phyloP scores from a whole-genome alignment of 2,888 invertebrate species.

The Eupelmus urozonus region DNA sequence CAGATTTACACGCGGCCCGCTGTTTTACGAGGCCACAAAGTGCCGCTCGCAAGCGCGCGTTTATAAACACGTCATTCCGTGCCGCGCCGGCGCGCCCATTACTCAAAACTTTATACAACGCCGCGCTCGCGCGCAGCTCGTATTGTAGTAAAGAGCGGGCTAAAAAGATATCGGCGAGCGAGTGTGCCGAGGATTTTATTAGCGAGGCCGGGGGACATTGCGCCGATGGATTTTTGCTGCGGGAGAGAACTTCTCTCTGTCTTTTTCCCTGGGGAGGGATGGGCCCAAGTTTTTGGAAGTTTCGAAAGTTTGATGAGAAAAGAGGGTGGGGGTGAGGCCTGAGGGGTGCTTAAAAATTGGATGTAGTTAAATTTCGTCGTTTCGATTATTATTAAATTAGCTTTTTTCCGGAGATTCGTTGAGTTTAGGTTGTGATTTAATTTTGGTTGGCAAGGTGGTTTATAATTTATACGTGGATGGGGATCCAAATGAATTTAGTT shows the following conservation, averaged over 20 bases:
- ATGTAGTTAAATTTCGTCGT: background rate
- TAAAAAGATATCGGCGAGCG: too few relatives aligned
- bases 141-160: too few relatives aligned
- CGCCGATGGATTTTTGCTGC: too few relatives aligned
- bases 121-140: constrained; percentile 24
- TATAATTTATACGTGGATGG: too few relatives aligned
- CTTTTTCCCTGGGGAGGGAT: too few relatives aligned
- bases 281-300: background rate
- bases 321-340: background rate
- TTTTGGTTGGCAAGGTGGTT: too few relatives aligned
- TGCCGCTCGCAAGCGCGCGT: constrained; percentile 69
- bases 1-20: constrained; percentile 75
- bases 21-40: constrained; percentile 76
- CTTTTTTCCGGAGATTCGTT: too few relatives aligned
- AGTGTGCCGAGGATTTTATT: background rate
- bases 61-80: constrained; percentile 72
- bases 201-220: background rate
- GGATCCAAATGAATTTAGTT: too few relatives aligned
- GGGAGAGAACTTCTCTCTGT: too few relatives aligned
- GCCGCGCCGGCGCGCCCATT: constrained; percentile 67
- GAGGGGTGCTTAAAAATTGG: background rate
- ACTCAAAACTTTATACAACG: constrained; percentile 69
- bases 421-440: too few relatives aligned
- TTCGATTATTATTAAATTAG: too few relatives aligned
- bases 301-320: constrained; percentile 23